These are phyloP conservation scores for Strongylocentrotus purpuratus DNA, from an alignment of 35 echinoderm and acorn worm species.

Conservation along the genomic window DNA sequence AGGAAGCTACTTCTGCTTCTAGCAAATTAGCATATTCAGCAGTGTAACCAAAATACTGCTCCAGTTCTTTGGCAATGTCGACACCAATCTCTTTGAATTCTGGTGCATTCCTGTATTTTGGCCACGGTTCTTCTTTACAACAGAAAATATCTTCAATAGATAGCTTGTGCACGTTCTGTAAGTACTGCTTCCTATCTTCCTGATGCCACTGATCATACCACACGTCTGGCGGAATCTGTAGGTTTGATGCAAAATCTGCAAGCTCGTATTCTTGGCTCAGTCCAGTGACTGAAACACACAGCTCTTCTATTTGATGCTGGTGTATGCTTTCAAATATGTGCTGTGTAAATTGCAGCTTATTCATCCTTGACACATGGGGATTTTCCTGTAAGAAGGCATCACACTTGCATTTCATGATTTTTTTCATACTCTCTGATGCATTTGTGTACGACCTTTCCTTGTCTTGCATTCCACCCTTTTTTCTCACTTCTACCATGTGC, in stretches of 20 bases:
- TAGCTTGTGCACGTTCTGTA: background rate
- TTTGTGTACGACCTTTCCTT: constrained; percentile 28
- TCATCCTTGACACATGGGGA: constrained; percentile 27
- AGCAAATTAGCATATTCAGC: background rate
- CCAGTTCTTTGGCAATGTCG: background rate
- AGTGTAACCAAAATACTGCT: background rate
- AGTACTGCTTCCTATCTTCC: background rate
- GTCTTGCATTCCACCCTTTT: constrained; percentile 18
- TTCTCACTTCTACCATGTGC: constrained; percentile 6
- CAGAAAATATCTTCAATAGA: background rate
- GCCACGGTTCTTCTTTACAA: background rate
- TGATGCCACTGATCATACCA: background rate
- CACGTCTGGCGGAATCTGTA: background rate
- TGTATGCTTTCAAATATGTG: background rate
- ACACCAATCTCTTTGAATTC: background rate
- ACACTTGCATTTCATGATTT: constrained; percentile 9
- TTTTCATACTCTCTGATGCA: constrained; percentile 36
- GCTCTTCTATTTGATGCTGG: background rate
- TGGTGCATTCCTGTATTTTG: background rate
- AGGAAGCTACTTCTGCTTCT: background rate
- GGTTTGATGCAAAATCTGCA: background rate
- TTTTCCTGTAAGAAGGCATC: constrained; percentile 20
- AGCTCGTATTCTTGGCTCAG: background rate
- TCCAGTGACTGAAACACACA: constrained; percentile 13
- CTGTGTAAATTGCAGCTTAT: constrained; percentile 6